Base-by-base conservation (phyloP, 2,888 invertebrate genomes). In the Lepidonotus clava region DNA sequence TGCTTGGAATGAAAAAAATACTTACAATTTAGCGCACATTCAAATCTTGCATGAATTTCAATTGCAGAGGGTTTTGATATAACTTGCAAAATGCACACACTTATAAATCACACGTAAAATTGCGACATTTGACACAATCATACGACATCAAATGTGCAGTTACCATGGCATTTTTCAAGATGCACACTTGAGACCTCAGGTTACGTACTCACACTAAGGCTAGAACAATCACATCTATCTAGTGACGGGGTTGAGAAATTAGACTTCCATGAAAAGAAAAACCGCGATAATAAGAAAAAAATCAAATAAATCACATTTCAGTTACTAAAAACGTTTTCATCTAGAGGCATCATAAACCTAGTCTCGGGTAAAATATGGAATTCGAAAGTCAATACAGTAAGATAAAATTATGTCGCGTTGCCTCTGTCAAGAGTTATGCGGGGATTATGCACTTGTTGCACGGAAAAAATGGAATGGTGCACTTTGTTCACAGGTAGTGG, bases 101-200 rank as follows among this genome's bases (percentile, higher is more conserved):
- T 51, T 41, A 80, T 80, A n/a, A 71, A 80, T 80, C 80, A 80
- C 80, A 80, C 80, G 21, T 61, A 61, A 71, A 71, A 80, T 80
- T 46, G 46, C 51, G 80, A 80, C 80, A 80, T 80, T 41, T 80
- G 51, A 80, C 46, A 80, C 80, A 80, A 80, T 80, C 80, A 51
- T 80, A 80, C 80, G 80, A 80, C 80, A 80, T 80, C 80, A 80
- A 80, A 80, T 80, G 80, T 80, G 80, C 80, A 80, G 80, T 80
- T 80, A 80, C 80, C 80, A 80, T 80, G 41, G 80, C 80, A 41
- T 80, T 76, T 80, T 71, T 80, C 80, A 80, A 80, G 80, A 80
- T 80, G 80, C 80, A 80, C 80, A 80, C 51, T 41, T 80, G 80
- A 80, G 28, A 80, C 24, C 46, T 41, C 32, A 51, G 41, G 80